Evolutionary conservation across 2,113 vertebrate species (phyloP), one percentile per base, ranked within the genome.

Genomic region (Limnothrissa miodon): DNA sequence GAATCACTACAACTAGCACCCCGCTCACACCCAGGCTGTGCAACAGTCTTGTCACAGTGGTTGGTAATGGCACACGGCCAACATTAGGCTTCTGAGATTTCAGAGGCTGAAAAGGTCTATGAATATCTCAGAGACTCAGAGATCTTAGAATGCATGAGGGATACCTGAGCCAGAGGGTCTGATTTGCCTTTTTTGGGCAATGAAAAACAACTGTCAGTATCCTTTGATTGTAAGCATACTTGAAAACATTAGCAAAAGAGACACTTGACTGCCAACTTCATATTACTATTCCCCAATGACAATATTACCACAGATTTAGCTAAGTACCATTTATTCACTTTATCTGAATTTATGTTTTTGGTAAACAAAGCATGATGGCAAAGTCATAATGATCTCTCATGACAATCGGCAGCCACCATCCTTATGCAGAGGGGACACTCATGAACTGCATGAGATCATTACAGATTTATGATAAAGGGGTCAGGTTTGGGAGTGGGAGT

Each of bases 31-130:
- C 66, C 66, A 36, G 29, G 29, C 66, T 74, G 66, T 39, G 66
- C 66, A 74, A 74, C 66, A 74, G 36, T 74, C 66, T 74, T 36
- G 66, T 74, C 66, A 33, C 66, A 74, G 66, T 74, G 66, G 66
- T 39, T 74, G 66, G 29, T 2, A 29, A 33, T 74, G 66, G 66
- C 66, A 33, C 25, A 36, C 4, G 66, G 1, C 66, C 66, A 74
- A 39, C 66, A 17, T 36, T 15, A 17, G 29, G 66, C 25, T 74
- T 33, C 13, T 29, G 66, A 74, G 33, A 74, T 10, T 29, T 15
- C 29, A 33, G 25, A 74, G 33, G 36, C 66, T 74, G 66, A 74
- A 74, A 33, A 70, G 62, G 8, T 70, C n/a, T 70, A 29, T 70
- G 62, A 70, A 33, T 33, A 70, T 15, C 66, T 74, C 66, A 36